phyloP scores from a whole-genome alignment of 1,140 invertebrate species.

The Lanistes nyassanus region DNA sequence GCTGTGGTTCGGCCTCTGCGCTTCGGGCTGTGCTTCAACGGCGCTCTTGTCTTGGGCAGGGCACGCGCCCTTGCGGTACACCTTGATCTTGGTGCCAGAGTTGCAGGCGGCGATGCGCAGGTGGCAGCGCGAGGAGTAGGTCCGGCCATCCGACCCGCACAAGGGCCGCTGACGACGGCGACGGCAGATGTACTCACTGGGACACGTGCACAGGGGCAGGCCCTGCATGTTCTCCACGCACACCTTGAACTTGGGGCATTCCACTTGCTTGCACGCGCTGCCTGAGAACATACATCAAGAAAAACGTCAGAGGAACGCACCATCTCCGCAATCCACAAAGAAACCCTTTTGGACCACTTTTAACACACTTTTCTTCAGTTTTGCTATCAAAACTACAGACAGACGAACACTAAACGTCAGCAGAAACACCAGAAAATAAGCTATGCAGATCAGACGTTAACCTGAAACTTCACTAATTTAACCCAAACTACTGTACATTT shows the following conservation, averaged over 20 bases:
- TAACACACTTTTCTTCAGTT: no score
- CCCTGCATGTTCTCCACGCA: constrained; percentile 55
- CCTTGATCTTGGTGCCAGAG: constrained; percentile 32
- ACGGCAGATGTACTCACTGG: constrained; percentile 46
- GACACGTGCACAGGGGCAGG: constrained; percentile 52
- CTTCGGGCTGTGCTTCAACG: background rate
- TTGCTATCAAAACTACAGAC: no score
- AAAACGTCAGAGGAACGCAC: no score
- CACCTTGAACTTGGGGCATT: constrained; percentile 53
- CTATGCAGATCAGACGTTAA: no score
- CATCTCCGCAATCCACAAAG: no score
- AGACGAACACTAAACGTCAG: no score
- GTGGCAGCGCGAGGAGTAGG: constrained; percentile 46
- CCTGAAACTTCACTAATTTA: no score
- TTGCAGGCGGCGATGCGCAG: constrained; percentile 44
- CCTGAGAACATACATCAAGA: constrained; percentile 37
- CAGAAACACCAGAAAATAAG: no score
- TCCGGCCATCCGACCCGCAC: constrained; percentile 51
- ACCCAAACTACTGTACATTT: no score
- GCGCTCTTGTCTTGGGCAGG: background rate
- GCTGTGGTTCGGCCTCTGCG: background rate
- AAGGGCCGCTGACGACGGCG: constrained; percentile 30
- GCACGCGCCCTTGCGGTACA: constrained; percentile 7
- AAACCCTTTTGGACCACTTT: no score
- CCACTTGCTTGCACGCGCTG: constrained; percentile 41